Conservation (phyloP, 2,113 vertebrate genomes). For the Microtus pennsylvanicus region DNA sequence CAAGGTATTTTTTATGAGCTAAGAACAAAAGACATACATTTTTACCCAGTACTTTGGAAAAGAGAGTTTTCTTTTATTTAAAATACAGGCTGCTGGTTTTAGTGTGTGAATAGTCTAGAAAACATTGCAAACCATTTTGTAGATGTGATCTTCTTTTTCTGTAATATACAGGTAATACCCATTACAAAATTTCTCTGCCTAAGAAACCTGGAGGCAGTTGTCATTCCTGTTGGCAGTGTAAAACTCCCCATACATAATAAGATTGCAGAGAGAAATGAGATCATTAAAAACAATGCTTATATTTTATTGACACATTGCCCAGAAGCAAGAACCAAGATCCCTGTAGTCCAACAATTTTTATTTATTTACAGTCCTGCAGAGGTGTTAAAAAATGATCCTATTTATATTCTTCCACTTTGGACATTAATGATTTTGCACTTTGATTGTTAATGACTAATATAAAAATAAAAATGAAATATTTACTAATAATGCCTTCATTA, state of each 20-base stretch:
- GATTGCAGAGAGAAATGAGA: not conserved
- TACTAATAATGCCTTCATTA: not conserved
- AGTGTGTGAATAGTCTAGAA: not conserved
- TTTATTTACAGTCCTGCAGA: not conserved
- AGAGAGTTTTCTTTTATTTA: not conserved
- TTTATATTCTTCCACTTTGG: not conserved
- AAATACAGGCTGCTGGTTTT: not conserved
- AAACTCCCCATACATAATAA: not conserved
- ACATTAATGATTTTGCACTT: too few relatives aligned
- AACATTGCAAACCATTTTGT: not conserved
- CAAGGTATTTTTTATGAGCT: not conserved
- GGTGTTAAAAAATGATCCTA: not conserved
- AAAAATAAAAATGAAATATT: not conserved
- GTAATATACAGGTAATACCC: not conserved
- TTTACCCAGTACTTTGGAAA: not conserved
- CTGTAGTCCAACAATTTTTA: not conserved
- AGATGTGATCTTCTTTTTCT: not conserved
- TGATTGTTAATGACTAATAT: constrained; percentile 27
- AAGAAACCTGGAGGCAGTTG: not conserved
- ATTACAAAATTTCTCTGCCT: not conserved
- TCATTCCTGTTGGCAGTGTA: constrained; percentile 10
- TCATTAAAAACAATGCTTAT: not conserved
- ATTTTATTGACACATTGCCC: not conserved
- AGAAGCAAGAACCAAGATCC: not conserved
- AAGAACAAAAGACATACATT: not conserved